Evolutionary conservation across 1,140 invertebrate species (phyloP).

Genomic region (Caenorhabditis briggsae): DNA sequence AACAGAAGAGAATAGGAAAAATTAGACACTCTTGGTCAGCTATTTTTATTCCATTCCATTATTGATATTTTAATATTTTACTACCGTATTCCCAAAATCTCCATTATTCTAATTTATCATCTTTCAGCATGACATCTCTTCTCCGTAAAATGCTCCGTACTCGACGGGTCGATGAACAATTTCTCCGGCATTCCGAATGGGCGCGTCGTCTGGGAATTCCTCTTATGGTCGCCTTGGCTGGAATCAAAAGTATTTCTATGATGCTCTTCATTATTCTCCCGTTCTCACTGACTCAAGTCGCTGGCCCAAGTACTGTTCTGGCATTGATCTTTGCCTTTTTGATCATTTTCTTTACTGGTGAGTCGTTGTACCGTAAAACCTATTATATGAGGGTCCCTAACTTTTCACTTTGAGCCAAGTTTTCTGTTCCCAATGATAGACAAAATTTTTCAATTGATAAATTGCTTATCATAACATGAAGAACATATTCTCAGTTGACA

Average conservation of each 20-base stretch:
- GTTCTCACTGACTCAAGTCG: conserved; percentile 52
- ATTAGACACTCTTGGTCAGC: not conserved
- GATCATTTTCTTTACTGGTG: conserved; percentile 56
- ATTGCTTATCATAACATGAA: too few relatives aligned
- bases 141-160: conserved; percentile 45
- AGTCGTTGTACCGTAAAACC: not conserved
- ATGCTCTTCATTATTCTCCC: conserved; percentile 61
- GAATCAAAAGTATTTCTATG: conserved; percentile 58
- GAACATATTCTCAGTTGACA: too few relatives aligned
- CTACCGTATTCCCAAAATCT: too few relatives aligned
- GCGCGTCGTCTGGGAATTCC: conserved; percentile 52
- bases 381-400: too few relatives aligned
- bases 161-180: conserved; percentile 52
- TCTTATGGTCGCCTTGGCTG: conserved; percentile 40
- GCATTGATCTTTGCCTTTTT: conserved; percentile 59
- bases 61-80: too few relatives aligned
- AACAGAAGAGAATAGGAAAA: not conserved
- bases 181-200: conserved; percentile 59
- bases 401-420: too few relatives aligned
- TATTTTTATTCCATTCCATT: too few relatives aligned
- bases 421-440: too few relatives aligned
- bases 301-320: conserved; percentile 61
- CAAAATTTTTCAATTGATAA: too few relatives aligned
- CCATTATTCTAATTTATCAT: not conserved
- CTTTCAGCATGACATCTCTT: conserved; percentile 29